Evolutionary conservation across 1,140 invertebrate genomes (phyloP).

Genomic region (Sipha flava): DNA sequence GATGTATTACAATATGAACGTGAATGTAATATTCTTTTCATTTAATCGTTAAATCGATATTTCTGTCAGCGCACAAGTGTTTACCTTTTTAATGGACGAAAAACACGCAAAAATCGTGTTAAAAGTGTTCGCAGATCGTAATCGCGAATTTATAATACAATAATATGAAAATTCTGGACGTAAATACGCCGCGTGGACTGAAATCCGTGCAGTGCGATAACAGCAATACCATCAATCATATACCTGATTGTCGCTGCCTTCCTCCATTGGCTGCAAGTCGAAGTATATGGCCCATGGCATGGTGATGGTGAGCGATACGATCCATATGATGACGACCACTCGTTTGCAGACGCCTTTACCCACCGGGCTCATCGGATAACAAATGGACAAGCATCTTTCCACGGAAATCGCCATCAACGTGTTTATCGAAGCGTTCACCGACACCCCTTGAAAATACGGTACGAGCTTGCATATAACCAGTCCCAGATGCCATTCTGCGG

Average conservation of each 20-base stretch:
- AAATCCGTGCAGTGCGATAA: too few species aligned
- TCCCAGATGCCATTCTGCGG: constrained; percentile 79
- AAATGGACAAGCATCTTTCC: constrained; percentile 64
- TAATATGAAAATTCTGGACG: too few species aligned
- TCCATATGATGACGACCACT: constrained; percentile 49
- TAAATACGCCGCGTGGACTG: too few species aligned
- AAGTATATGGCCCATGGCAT: constrained; percentile 55
- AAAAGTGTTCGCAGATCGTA: too few species aligned
- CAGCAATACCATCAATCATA: too few species aligned
- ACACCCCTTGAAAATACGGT: constrained; percentile 87
- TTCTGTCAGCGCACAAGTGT: too few species aligned
- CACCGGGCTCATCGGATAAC: neutral
- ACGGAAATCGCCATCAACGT: constrained; percentile 86
- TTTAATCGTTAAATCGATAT: too few species aligned
- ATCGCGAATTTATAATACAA: too few species aligned
- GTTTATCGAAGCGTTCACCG: constrained; percentile 87
- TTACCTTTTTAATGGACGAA: too few species aligned
- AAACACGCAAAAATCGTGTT: too few species aligned
- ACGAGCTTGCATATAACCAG: constrained; percentile 90
- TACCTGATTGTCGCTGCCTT: constrained; percentile 42
- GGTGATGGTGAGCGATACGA: constrained; percentile 48
- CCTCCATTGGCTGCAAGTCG: constrained; percentile 38
- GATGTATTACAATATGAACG: too few species aligned
- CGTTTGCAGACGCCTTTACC: constrained; percentile 16
- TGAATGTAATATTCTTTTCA: too few species aligned